These are phyloP conservation scores for Augiades crinisus DNA, from an alignment of 2,888 invertebrate species.

Conservation along the genomic window DNA sequence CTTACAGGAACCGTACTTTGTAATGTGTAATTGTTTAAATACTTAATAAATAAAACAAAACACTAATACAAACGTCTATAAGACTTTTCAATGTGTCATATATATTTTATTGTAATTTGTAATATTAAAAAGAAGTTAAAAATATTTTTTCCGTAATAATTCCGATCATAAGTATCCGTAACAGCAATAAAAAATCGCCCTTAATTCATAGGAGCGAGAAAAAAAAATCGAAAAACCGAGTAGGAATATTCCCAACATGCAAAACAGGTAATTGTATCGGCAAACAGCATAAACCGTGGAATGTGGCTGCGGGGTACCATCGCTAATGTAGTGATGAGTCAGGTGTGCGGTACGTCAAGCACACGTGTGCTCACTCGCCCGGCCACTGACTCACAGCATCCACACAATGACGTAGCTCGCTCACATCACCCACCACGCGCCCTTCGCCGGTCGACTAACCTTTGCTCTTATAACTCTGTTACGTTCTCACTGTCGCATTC, in stretches of 20 bases:
- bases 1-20: neutral
- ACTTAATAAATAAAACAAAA: no score
- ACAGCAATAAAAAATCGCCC: no score
- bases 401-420: constrained; percentile 52
- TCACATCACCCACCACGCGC: constrained; percentile 37
- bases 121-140: no score
- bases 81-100: no score
- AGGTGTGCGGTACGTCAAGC: constrained; percentile 64
- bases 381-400: constrained; percentile 59
- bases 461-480: constrained; percentile 47
- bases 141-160: no score
- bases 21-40: neutral
- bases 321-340: constrained; percentile 55
- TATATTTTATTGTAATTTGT: no score
- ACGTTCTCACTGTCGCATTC: constrained; percentile 42
- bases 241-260: constrained; percentile 5
- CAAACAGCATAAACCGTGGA: constrained; percentile 14
- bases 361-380: constrained; percentile 51
- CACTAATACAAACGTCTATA: no score
- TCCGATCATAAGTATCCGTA: no score
- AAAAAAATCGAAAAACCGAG: constrained; percentile 5
- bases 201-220: no score
- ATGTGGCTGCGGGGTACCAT: constrained; percentile 25
- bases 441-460: constrained; percentile 51
- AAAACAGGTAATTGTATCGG: constrained; percentile 4